Conservation (phyloP, 2,797 vertebrate genomes). For the Ambastaia sidthimunki region DNA sequence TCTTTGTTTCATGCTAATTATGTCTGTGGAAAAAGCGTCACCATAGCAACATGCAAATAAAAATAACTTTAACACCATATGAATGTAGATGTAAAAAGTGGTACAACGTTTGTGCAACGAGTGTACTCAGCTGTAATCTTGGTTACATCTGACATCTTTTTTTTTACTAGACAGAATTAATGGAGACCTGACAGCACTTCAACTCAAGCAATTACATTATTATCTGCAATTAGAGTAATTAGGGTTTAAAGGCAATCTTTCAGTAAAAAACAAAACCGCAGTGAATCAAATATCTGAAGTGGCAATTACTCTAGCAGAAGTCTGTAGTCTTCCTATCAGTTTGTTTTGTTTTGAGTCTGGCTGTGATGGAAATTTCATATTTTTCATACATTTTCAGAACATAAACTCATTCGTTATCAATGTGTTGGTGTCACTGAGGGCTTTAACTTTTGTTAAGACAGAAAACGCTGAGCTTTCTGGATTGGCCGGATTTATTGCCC, state of each 20-base stretch:
- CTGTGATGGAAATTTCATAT: neutral
- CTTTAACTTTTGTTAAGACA: neutral
- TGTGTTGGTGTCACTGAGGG: neutral
- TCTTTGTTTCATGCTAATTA: neutral
- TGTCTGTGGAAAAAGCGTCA: constrained; percentile 6
- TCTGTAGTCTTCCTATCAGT: constrained; percentile 44
- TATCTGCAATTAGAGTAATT: constrained; percentile 44
- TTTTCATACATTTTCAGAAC: neutral
- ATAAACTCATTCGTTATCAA: neutral
- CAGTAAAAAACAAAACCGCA: constrained; percentile 4
- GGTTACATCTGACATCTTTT: neutral
- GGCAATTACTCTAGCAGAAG: constrained; percentile 27
- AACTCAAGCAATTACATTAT: constrained; percentile 64
- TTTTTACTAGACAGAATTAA: constrained; percentile 69
- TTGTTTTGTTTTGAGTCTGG: neutral
- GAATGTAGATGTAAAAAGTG: neutral
- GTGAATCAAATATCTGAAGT: constrained; percentile 23
- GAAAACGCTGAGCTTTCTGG: neutral
- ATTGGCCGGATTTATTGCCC: constrained; percentile 26
- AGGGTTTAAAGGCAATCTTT: constrained; percentile 30
- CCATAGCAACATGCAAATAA: constrained; percentile 13
- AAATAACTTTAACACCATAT: constrained; percentile 17
- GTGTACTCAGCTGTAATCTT: neutral
- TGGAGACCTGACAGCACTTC: constrained; percentile 69
- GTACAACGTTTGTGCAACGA: too few relatives aligned